Evolutionary conservation across 2,113 vertebrate genomes (phyloP).

Genomic region (Chaetops frenatus): DNA sequence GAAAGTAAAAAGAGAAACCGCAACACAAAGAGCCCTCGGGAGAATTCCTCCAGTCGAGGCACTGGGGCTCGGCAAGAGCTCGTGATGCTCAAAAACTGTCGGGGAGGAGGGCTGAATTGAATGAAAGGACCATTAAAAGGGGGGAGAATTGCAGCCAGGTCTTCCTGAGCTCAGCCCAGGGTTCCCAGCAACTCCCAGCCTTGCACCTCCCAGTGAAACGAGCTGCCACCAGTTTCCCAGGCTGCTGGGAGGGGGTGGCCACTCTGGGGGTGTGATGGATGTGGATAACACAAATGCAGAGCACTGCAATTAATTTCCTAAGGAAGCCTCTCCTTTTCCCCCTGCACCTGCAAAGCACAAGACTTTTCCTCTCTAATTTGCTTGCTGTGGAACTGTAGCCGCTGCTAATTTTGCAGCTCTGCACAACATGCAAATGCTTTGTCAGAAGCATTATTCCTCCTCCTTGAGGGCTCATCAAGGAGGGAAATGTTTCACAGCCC

Average conservation of each 20-base stretch:
- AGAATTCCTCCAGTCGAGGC: neutral
- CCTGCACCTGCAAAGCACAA: neutral
- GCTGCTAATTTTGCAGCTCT: conserved; percentile 13
- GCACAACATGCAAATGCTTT: conserved; percentile 36
- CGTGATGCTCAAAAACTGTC: neutral
- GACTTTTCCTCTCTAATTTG: neutral
- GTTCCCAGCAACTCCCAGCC: neutral
- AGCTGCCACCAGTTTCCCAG: neutral
- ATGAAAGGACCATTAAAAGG: neutral
- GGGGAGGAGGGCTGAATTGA: neutral
- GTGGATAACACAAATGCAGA: neutral
- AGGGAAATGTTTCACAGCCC: neutral
- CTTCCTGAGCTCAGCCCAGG: neutral
- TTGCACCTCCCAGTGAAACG: neutral
- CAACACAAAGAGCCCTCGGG: neutral
- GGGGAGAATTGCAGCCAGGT: neutral
- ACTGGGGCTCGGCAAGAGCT: neutral
- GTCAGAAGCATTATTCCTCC: neutral
- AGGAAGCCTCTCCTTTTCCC: neutral
- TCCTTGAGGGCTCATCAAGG: neutral
- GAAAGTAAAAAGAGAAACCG: neutral
- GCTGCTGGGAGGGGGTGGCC: neutral
- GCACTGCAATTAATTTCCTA: neutral
- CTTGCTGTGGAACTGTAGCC: neutral
- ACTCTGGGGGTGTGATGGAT: neutral